phyloP scores from a whole-genome alignment of 2,888 invertebrate genomes.

The Caenorhabditis drosophilae region DNA sequence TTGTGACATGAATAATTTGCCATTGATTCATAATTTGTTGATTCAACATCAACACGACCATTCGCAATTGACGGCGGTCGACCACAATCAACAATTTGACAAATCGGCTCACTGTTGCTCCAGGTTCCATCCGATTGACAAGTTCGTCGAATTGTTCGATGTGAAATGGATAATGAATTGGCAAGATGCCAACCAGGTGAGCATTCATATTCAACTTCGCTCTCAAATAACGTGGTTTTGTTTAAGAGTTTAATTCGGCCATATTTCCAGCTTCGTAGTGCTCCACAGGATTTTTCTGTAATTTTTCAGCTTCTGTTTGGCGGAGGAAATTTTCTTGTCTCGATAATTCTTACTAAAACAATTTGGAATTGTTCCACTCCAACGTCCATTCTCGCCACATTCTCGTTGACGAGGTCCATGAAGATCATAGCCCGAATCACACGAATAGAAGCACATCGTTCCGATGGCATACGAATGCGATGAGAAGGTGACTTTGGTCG shows the following conservation, averaged over 20 bases:
- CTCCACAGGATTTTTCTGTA: constrained; percentile 40
- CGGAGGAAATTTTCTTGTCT: too few relatives aligned
- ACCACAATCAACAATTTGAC: constrained; percentile 53
- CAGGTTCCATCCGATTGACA: constrained; percentile 55
- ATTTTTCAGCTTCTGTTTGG: too few relatives aligned
- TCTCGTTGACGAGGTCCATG: constrained; percentile 37
- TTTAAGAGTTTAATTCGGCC: constrained; percentile 41
- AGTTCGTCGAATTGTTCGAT: constrained; percentile 33
- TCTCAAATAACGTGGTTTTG: constrained; percentile 31
- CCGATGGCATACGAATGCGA: constrained; percentile 61
- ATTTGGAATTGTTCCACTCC: constrained; percentile 56
- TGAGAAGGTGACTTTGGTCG: constrained; percentile 57
- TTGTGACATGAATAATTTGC: constrained; percentile 55
- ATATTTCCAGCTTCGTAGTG: constrained; percentile 28
- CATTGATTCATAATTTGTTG: constrained; percentile 46
- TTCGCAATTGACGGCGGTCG: constrained; percentile 50
- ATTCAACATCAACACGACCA: constrained; percentile 40
- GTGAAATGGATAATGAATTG: constrained; percentile 25
- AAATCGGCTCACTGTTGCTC: constrained; percentile 44
- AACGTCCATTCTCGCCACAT: constrained; percentile 52
- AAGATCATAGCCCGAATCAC: constrained; percentile 54
- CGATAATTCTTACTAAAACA: constrained; percentile 52
- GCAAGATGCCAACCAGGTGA: constrained; percentile 42
- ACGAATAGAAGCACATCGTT: constrained; percentile 59
- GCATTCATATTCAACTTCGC: constrained; percentile 52